phyloP scores from a whole-genome alignment of 2,797 vertebrate species.

The Betta splendens region DNA sequence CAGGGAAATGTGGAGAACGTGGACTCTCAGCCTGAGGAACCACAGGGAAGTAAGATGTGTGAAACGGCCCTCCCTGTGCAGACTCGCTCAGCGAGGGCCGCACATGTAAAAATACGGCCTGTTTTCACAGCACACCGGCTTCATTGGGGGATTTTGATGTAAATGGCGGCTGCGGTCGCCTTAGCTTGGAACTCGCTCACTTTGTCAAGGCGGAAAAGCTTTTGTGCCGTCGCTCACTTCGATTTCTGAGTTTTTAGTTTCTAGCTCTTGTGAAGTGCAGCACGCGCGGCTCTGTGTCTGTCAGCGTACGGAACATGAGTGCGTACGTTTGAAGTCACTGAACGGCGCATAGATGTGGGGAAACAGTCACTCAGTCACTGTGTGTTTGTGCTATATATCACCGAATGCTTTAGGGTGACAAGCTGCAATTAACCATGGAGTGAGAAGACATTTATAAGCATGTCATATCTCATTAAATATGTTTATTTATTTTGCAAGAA shows the following conservation, averaged over 20 bases:
- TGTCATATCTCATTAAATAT: constrained; percentile 83
- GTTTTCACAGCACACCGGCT: constrained; percentile 70
- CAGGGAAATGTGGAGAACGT: constrained; percentile 61
- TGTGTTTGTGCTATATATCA: constrained; percentile 70
- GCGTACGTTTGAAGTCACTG: constrained; percentile 51
- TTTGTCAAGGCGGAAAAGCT: constrained; percentile 33
- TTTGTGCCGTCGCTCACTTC: constrained; percentile 12
- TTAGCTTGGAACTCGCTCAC: constrained; percentile 29
- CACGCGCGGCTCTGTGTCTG: constrained; percentile 22
- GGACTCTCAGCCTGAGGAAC: constrained; percentile 62
- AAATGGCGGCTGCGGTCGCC: constrained; percentile 36
- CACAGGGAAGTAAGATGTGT: constrained; percentile 71
- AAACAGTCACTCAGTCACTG: constrained; percentile 57
- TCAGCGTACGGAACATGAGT: constrained; percentile 38
- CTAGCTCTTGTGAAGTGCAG: constrained; percentile 14
- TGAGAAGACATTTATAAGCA: constrained; percentile 74
- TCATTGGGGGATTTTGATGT: constrained; percentile 60
- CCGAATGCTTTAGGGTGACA: constrained; percentile 80
- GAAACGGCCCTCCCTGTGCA: constrained; percentile 67
- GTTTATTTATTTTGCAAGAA: constrained; percentile 77
- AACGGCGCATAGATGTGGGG: constrained; percentile 45
- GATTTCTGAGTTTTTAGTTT: constrained; percentile 13
- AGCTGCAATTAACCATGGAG: constrained; percentile 79
- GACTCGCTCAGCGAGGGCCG: constrained; percentile 62
- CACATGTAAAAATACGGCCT: constrained; percentile 73